Base-by-base conservation (phyloP, 2,113 vertebrate genomes). In the Anoplopoma fimbria region DNA sequence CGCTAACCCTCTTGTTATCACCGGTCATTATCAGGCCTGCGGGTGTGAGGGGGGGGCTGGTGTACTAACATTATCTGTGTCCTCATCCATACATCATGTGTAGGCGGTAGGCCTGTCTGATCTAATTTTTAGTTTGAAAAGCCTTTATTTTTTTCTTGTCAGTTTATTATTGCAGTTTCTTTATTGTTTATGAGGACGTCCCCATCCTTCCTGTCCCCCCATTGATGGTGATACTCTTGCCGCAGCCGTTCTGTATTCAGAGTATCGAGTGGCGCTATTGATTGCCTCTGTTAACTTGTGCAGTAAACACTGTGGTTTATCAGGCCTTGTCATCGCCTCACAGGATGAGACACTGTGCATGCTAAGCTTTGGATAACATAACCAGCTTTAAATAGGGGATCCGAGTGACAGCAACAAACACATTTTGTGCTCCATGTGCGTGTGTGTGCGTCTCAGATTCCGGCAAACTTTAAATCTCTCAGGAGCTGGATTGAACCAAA, bases 261-360 rank as follows among this genome's bases (percentile, higher is more conserved):
- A 29, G 31, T 84, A 87, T 86, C 9, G 79, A 89, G 71, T 55
- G 53, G 53, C 74, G 82, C 63, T 82, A 92, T 93, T 81, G 91
- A 94, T 90, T 53, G 38, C 71, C 57, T 73, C 88, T 69, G 81
- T 93, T 89, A 91, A 86, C 70, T 63, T 68, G 69, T 79, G 81
- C 76, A 78, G 74, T 86, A 92, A 93, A 88, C 86, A 85, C 62
- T 77, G 80, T 29, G 27, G 70, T 81, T 89, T 92, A 88, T 89
- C 82, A 79, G 67, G 42, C 38, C 57, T 60, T 70, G 75, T 82
- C 87, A 84, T 90, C 80, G 85, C 53, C 47, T 79, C 78, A 69
- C 67, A 64, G 31, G 62, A 83, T 81, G 61, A 82, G 45, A 80
- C 80, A 49, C 40, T 51, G 65, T 60, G 5, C 69, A 89, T 84